Conservation (phyloP, 2,888 invertebrate genomes). For the Catonia carolina region DNA sequence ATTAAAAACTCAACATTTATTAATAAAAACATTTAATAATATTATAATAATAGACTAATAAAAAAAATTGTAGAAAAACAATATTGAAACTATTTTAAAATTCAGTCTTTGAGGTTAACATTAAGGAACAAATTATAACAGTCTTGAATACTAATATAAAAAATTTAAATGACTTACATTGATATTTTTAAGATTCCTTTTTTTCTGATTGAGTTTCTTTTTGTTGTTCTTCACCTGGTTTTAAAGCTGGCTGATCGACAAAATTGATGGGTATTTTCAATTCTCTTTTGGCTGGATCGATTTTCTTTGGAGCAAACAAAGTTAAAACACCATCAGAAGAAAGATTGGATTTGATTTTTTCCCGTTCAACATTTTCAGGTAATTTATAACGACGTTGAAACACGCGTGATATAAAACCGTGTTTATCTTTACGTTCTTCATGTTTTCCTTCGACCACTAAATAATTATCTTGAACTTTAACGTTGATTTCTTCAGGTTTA, state of each 20-base stretch:
- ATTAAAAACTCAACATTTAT: too few species aligned
- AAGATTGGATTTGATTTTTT: conserved; percentile 40
- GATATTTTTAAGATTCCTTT: too few species aligned
- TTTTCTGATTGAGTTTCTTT: too few species aligned
- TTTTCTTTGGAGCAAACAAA: conserved; percentile 25
- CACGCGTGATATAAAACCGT: conserved; percentile 43
- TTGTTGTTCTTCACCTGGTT: conserved; percentile 16
- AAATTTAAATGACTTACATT: too few species aligned
- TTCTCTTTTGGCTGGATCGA: conserved; percentile 16
- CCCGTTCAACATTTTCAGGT: conserved; percentile 41
- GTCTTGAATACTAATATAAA: too few species aligned
- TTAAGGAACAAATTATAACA: too few species aligned
- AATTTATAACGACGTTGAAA: conserved; percentile 43
- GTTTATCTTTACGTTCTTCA: conserved; percentile 42
- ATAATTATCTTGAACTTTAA: conserved; percentile 42
- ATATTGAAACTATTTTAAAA: too few species aligned
- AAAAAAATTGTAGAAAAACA: too few species aligned
- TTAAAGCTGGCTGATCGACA: conserved; percentile 33
- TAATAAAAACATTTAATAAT: too few species aligned
- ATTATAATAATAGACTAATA: too few species aligned
- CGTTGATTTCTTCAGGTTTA: conserved; percentile 43
- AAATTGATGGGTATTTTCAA: conserved; percentile 31
- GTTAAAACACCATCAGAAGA: too few species aligned
- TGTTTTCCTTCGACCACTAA: conserved; percentile 44
- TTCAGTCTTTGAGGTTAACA: too few species aligned